Conservation (phyloP, 2,797 vertebrate genomes). For the Spinus pinus region DNA sequence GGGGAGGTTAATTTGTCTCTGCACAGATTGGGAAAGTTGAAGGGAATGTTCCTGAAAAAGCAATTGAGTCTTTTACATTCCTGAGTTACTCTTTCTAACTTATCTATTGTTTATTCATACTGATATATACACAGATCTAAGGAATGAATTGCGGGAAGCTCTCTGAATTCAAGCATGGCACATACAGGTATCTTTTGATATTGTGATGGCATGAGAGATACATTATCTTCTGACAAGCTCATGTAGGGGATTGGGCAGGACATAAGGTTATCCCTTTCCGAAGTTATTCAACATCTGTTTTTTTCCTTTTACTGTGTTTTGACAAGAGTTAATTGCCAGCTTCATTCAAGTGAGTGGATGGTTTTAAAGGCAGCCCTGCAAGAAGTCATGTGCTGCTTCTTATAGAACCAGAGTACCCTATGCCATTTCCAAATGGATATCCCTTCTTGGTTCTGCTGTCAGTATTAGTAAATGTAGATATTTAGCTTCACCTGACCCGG, state of each 20-base stretch:
- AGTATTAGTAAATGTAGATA: neutral
- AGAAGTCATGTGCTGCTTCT: slow-evolving; percentile 42
- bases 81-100: neutral
- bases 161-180: slow-evolving; percentile 27
- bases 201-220: neutral
- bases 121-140: slow-evolving; percentile 18
- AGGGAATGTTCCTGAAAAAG: neutral
- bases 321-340: slow-evolving; percentile 69
- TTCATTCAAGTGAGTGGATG: slow-evolving; percentile 51
- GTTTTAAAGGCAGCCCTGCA: slow-evolving; percentile 30
- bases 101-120: slow-evolving; percentile 22
- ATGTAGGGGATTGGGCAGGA: slow-evolving; percentile 30
- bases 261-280: slow-evolving; percentile 53
- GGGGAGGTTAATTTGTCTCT: slow-evolving; percentile 28
- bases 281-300: slow-evolving; percentile 58
- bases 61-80: neutral
- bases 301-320: slow-evolving; percentile 65
- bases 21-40: slow-evolving; percentile 2
- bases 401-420: slow-evolving; percentile 13
- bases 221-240: slow-evolving; percentile 52
- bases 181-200: slow-evolving; percentile 9
- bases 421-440: slow-evolving; percentile 15
- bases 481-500: neutral
- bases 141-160: neutral
- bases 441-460: slow-evolving; percentile 11